phyloP scores from a whole-genome alignment of 2,888 invertebrate species.

The Drosophila neutralis region DNA sequence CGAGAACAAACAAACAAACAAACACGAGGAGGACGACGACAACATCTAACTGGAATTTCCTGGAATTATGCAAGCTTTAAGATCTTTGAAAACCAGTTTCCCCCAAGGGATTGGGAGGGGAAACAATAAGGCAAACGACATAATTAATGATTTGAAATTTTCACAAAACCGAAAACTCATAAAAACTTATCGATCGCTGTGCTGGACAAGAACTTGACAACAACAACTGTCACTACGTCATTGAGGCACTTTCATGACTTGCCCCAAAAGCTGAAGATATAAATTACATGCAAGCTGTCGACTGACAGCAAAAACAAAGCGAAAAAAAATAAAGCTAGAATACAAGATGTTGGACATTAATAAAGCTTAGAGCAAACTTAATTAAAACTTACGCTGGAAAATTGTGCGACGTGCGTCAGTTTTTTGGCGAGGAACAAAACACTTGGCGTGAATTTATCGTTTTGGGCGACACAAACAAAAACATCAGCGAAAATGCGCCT shows the following conservation, averaged over 20 bases:
- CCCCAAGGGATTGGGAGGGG: conserved; percentile 5
- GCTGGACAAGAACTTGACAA: conserved; percentile 13
- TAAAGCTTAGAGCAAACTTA: conserved; percentile 60
- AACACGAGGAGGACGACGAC: conserved; percentile 23
- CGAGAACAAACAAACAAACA: conserved; percentile 23
- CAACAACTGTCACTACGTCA: conserved; percentile 40
- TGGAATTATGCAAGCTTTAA: conserved; percentile 59
- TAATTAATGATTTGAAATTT: conserved; percentile 75
- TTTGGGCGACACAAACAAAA: conserved; percentile 13
- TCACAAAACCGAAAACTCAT: conserved; percentile 49
- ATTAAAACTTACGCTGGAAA: conserved; percentile 64
- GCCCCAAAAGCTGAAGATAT: conserved; percentile 41
- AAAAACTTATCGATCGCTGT: conserved; percentile 56
- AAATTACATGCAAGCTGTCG: conserved; percentile 44
- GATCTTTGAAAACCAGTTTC: conserved; percentile 52
- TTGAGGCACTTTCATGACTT: conserved; percentile 42
- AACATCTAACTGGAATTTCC: conserved; percentile 62
- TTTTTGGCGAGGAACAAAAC: conserved; percentile 8
- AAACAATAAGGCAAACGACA: conserved; percentile 19
- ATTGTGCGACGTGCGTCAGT: conserved; percentile 12
- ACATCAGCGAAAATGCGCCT: conserved; percentile 19
- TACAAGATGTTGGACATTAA: conserved; percentile 44
- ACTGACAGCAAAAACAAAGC: conserved; percentile 30
- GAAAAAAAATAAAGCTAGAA: conserved; percentile 6
- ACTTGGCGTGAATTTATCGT: conserved; percentile 31